These are phyloP conservation scores for Lepidocyrtoides sp. DNA, from an alignment of 2,888 invertebrate genomes.

Conservation along the genomic window DNA sequence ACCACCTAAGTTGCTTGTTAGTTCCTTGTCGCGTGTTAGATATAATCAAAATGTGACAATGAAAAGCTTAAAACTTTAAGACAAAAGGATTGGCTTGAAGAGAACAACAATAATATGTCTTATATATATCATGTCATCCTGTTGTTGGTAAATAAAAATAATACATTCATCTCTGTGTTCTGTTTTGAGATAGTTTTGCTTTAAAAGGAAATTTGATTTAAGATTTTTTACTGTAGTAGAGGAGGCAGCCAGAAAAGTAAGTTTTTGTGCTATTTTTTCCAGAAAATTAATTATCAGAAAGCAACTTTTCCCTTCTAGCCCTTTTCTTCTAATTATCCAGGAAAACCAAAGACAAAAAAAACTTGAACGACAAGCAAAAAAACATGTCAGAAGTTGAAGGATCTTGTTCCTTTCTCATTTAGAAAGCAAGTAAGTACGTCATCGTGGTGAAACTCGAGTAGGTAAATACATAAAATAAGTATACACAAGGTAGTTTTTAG, in stretches of 20 bases:
- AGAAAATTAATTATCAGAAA: constrained; percentile 65
- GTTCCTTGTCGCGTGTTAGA: neutral
- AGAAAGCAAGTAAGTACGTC: no score
- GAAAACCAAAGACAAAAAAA: neutral
- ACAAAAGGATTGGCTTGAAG: neutral
- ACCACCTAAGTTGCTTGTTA: no score
- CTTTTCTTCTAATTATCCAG: constrained; percentile 50
- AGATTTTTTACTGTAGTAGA: neutral
- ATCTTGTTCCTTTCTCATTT: no score
- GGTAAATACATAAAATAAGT: no score
- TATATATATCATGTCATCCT: neutral
- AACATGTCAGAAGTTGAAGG: no score
- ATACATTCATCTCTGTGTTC: neutral
- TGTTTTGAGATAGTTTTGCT: no score
- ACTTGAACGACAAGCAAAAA: no score
- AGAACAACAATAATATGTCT: constrained; percentile 7
- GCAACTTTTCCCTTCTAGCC: constrained; percentile 55
- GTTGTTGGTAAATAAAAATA: neutral
- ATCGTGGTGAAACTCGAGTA: no score
- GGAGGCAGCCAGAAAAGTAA: neutral
- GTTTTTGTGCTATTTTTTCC: constrained; percentile 15
- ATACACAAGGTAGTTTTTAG: no score
- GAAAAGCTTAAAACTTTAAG: neutral
- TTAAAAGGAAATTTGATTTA: neutral
- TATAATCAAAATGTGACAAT: constrained; percentile 32